Conservation (phyloP, 2,797 vertebrate species). For the Chloroceryle amazona region DNA sequence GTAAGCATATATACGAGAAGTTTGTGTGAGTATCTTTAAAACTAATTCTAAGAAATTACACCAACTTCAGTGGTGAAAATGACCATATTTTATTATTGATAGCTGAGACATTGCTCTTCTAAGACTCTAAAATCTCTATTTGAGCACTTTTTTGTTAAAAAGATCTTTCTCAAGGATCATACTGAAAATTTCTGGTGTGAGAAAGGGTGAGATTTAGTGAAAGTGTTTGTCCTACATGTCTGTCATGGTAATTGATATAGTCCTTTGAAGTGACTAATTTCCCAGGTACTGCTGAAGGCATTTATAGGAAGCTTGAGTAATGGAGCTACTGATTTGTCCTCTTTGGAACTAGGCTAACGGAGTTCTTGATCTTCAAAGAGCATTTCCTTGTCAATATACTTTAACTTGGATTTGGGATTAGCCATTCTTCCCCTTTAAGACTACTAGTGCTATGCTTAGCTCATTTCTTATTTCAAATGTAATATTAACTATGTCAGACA, state of each 20-base stretch:
- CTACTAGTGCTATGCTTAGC: background rate
- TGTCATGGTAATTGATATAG: background rate
- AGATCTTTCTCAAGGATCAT: background rate
- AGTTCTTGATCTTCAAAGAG: constrained; percentile 17
- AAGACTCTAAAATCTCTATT: background rate
- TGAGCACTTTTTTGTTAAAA: background rate
- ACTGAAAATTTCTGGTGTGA: background rate
- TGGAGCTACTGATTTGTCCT: background rate
- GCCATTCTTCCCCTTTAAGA: background rate
- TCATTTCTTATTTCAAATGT: constrained; percentile 1
- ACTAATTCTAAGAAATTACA: background rate
- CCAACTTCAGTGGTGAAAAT: background rate
- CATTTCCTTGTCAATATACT: background rate
- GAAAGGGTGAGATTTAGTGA: background rate
- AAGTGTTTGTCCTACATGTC: background rate
- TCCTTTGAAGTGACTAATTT: background rate
- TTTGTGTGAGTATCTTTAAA: background rate
- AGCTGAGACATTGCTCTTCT: background rate
- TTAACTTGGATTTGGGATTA: constrained; percentile 10
- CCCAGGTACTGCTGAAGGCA: background rate
- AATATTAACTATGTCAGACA: background rate
- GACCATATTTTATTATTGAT: background rate
- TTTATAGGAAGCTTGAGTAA: background rate
- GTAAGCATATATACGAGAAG: background rate
- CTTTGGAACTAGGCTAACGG: background rate